A percentile compares a stretch with the other conserved stretches of the same genome.
Conservation (phyloP, 2,113 vertebrate genomes). For the Rhynchopsitta pachyrhyncha region DNA sequence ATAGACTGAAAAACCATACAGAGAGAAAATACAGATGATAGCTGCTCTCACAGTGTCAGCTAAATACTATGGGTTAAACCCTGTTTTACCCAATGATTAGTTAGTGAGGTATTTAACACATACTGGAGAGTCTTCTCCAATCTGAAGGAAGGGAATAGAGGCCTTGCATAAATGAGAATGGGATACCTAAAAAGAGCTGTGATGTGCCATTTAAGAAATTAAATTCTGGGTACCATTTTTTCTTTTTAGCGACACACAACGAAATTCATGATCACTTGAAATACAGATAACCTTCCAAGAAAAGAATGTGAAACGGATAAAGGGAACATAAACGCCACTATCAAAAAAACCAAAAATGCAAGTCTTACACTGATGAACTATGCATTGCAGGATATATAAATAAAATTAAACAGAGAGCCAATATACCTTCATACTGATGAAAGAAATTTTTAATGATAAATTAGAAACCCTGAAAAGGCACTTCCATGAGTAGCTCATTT, state of each 20-base stretch:
- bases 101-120: not conserved
- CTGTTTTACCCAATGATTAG: not conserved
- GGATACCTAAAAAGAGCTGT: not conserved
- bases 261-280: not conserved
- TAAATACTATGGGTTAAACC: not conserved
- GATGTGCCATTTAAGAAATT: not conserved
- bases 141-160: not conserved
- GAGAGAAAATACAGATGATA: not conserved
- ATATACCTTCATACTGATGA: not conserved
- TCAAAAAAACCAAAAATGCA: not conserved
- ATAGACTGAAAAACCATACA: not conserved
- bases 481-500: not conserved
- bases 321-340: not conserved
- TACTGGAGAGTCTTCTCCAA: not conserved
- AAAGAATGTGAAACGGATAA: not conserved
- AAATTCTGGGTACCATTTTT: not conserved
- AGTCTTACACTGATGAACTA: not conserved
- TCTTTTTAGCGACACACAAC: not conserved
- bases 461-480: not conserved
- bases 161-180: not conserved
- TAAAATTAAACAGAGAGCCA: not conserved
- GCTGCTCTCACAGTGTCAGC: not conserved
- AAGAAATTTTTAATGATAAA: not conserved
- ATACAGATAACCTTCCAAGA: not conserved
- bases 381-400: not conserved